These are phyloP conservation scores for Acrobasis repandana DNA, from an alignment of 2,888 invertebrate genomes.

Conservation along the genomic window DNA sequence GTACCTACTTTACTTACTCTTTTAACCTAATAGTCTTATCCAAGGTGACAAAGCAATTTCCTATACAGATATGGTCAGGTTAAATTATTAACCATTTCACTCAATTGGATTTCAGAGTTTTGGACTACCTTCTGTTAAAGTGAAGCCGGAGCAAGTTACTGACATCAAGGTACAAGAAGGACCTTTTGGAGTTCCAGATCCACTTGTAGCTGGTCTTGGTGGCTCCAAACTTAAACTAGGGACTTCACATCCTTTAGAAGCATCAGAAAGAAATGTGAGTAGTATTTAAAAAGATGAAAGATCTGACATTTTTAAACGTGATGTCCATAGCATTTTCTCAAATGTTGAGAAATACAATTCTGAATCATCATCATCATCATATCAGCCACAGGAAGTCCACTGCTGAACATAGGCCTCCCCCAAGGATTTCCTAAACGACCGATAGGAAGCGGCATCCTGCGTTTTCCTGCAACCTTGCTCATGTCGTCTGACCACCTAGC, in stretches of 20 bases:
- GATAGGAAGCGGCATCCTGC: no score
- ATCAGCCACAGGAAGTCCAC: no score
- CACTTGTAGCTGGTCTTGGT: constrained; percentile 83
- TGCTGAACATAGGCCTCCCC: no score
- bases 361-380: no score
- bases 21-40: no score
- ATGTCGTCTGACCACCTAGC: no score
- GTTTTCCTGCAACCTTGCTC: no score
- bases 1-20: no score
- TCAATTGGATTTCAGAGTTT: constrained; percentile 82
- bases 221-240: constrained; percentile 78
- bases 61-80: background rate
- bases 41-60: background rate
- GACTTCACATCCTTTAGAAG: constrained; percentile 85
- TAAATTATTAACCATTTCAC: background rate
- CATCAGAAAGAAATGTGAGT: constrained; percentile 86
- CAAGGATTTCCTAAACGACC: no score
- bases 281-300: background rate
- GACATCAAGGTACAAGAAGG: constrained; percentile 77
- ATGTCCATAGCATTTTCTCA: no score
- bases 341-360: no score
- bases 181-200: constrained; percentile 85
- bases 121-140: constrained; percentile 84
- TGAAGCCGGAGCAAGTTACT: constrained; percentile 74
- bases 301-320: no score